Evolutionary conservation across 2,113 vertebrate species (phyloP).

Genomic region (Oxygymnocypris stewartii): DNA sequence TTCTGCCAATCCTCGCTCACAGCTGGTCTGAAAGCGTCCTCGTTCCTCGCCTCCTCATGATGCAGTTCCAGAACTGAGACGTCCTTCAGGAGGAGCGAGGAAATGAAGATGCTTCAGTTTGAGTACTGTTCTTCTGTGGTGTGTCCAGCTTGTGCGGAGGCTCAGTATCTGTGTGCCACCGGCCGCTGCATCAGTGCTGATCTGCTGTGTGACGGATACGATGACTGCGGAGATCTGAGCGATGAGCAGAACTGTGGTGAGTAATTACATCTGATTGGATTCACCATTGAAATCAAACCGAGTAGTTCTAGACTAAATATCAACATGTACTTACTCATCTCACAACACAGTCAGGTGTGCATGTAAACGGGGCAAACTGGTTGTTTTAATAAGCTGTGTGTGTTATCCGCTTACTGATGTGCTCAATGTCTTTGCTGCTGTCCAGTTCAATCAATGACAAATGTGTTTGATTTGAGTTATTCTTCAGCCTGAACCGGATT

Average conservation of each 20-base stretch:
- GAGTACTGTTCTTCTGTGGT: not conserved
- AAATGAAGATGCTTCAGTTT: not conserved
- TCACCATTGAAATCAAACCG: not conserved
- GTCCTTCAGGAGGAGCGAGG: not conserved
- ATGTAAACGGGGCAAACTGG: no score
- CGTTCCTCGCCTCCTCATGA: not conserved
- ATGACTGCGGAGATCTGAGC: conserved; percentile 95
- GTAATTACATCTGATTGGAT: conserved; percentile 38
- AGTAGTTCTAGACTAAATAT: no score
- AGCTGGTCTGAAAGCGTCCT: not conserved
- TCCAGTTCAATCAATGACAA: no score
- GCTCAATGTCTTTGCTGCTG: no score
- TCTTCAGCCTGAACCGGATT: no score
- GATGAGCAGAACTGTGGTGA: conserved; percentile 92
- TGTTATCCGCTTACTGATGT: no score
- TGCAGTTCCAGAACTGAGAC: not conserved
- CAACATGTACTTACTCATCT: no score
- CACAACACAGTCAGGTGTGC: no score
- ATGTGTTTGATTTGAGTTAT: no score
- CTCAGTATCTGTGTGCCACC: conserved; percentile 81
- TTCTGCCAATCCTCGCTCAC: no score
- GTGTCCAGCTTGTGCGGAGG: conserved; percentile 80
- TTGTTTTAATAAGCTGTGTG: no score
- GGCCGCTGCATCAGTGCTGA: conserved; percentile 85
- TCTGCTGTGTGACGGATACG: conserved; percentile 90